Base-by-base conservation (phyloP, 1,140 invertebrate genomes). In the Drosophila seguyi region DNA sequence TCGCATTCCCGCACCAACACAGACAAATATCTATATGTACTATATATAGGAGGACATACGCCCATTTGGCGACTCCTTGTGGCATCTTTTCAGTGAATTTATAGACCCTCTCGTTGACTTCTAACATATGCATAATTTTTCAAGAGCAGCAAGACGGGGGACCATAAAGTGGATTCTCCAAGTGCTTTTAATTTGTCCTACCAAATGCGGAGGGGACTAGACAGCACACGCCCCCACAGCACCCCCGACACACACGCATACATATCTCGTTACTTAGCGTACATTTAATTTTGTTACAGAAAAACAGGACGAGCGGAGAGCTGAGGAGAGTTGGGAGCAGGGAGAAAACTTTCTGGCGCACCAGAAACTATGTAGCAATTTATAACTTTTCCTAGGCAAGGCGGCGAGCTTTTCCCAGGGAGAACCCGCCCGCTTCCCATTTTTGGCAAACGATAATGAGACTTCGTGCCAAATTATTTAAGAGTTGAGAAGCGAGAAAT, bases 91-190 rank as follows among this genome's bases (percentile, higher is more conserved):
- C 47, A 56, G 62, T 50, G 41, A 79, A 88, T 88, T 88, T 88
- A 88, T 88, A 68, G 84, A 88, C 85, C 85, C 67, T 48, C 65
- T 63, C 76, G 80, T 84, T 84, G 84, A 90, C 84, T 90, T 68
- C 73, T 88, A 88, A 68, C 80, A 84, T 88, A 88, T 88, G 84
- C 80, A 88, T 88, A 88, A 90, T 88, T 88, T 88, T 88, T 88
- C 85, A 84, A 80, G 84, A 68, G 76, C 72, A 66, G 84, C 84
- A 66, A 71, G 72, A 76, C 68, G 53, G 87, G 81, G 41, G 86
- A 75, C 79, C 85, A 74, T 88, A 90, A 88, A 88, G 83, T 88
- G 75, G 75, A 88, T 90, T 69, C 85, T 80, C 69, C 80, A 83
- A 88, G 84, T 88, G 84, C 84, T 88, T 88, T 88, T 88, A 88